Evolutionary conservation across 2,113 vertebrate species (phyloP).

Genomic region (Dermatemys mawii): DNA sequence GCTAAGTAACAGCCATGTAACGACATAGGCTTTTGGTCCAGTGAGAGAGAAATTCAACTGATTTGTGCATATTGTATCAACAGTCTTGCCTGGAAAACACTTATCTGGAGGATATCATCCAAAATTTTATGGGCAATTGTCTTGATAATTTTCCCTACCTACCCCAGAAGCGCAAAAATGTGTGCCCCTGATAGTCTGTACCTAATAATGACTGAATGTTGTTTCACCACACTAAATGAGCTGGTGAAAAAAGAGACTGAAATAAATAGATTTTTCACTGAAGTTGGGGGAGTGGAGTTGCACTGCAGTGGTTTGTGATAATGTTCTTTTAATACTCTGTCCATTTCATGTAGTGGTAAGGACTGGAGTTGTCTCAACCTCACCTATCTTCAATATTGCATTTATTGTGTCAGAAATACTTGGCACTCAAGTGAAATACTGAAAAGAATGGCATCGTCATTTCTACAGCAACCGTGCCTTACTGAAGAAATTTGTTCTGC

Average conservation of each 20-base stretch:
- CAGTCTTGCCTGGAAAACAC: not conserved
- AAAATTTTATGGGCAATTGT: not conserved
- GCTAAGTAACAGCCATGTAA: not conserved
- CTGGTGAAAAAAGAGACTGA: not conserved
- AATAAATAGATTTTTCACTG: not conserved
- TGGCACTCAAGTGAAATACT: not conserved
- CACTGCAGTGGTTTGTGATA: not conserved
- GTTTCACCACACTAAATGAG: not conserved
- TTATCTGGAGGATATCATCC: not conserved
- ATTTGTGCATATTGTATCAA: not conserved
- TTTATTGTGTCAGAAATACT: not conserved
- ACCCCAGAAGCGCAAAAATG: not conserved
- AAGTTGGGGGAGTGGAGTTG: not conserved
- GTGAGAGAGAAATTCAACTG: not conserved
- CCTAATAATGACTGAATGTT: not conserved
- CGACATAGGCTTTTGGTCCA: not conserved
- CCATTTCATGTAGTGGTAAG: not conserved
- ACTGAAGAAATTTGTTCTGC: not conserved
- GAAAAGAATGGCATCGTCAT: not conserved
- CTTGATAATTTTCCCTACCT: not conserved
- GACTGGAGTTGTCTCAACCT: not conserved
- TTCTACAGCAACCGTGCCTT: not conserved
- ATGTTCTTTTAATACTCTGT: not conserved
- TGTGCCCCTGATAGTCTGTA: not conserved
- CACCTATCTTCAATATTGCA: not conserved